These are phyloP conservation scores for Apotomis betuletana DNA, from an alignment of 2,888 invertebrate species.

Conservation along the genomic window DNA sequence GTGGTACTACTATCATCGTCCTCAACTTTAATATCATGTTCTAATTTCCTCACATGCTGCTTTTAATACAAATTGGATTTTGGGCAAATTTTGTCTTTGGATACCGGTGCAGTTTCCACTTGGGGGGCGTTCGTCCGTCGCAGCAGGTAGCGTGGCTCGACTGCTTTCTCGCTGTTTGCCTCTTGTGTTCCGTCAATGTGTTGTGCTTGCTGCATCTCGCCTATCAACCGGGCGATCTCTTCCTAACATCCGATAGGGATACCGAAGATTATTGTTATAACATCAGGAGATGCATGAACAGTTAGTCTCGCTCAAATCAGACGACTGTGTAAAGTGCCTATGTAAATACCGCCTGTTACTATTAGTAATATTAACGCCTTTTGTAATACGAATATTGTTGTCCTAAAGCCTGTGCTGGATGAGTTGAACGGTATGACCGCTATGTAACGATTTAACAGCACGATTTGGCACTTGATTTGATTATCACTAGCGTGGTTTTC, in stretches of 20 bases:
- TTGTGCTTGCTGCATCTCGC: slow-evolving; percentile 86
- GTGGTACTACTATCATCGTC: slow-evolving; percentile 36
- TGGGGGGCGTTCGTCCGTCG: slow-evolving; percentile 84
- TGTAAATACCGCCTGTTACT: slow-evolving; percentile 33
- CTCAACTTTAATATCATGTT: slow-evolving; percentile 59
- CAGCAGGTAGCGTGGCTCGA: slow-evolving; percentile 92
- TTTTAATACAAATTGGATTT: slow-evolving; percentile 71
- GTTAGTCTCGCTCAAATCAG: slow-evolving; percentile 26
- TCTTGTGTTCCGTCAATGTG: slow-evolving; percentile 86
- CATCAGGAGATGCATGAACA: slow-evolving; percentile 57
- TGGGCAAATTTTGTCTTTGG: slow-evolving; percentile 61
- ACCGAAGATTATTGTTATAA: slow-evolving; percentile 71
- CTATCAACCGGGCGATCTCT: slow-evolving; percentile 66
- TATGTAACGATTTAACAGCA: slow-evolving; percentile 45
- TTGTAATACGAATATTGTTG: slow-evolving; percentile 18
- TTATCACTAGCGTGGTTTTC: slow-evolving; percentile 27
- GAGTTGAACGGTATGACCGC: slow-evolving; percentile 28
- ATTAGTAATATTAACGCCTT: slow-evolving; percentile 22
- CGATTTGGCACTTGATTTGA: slow-evolving; percentile 47
- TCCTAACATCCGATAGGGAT: slow-evolving; percentile 65
- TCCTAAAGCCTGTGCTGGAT: slow-evolving; percentile 27
- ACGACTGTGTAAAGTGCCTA: slow-evolving; percentile 30
- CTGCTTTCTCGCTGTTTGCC: slow-evolving; percentile 86
- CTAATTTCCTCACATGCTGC: slow-evolving; percentile 81
- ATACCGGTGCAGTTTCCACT: slow-evolving; percentile 77